phyloP scores from a whole-genome alignment of 2,888 invertebrate genomes.

The Calameuta pallipes region DNA sequence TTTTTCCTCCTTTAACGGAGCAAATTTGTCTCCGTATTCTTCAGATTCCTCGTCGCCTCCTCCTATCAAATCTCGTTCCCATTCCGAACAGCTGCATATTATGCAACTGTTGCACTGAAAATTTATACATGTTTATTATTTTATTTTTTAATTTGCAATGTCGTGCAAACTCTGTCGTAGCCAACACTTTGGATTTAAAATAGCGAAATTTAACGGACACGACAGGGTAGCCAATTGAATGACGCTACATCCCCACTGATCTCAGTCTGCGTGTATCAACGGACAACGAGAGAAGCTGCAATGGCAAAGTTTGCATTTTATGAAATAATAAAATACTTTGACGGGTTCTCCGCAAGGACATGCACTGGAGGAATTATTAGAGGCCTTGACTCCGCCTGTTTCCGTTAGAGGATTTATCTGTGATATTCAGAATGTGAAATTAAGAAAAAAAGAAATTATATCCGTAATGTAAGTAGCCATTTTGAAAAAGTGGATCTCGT shows the following conservation, averaged over 20 bases:
- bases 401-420: neutral
- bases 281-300: too few species aligned
- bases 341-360: constrained; percentile 22
- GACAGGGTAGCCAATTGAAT: too few species aligned
- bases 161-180: too few species aligned
- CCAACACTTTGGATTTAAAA: too few species aligned
- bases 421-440: neutral
- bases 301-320: too few species aligned
- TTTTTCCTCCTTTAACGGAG: neutral
- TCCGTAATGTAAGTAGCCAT: neutral
- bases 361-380: neutral
- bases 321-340: constrained; percentile 8
- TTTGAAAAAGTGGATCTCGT: neutral
- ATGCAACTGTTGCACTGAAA: constrained; percentile 29
- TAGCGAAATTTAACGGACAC: too few species aligned
- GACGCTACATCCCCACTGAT: too few species aligned
- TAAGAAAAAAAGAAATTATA: neutral
- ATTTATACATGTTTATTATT: neutral
- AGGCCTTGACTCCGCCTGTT: neutral
- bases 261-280: too few species aligned
- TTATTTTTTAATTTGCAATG: neutral
- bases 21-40: constrained; percentile 5
- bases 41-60: constrained; percentile 15
- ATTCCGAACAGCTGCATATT: constrained; percentile 31
- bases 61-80: constrained; percentile 26